Evolutionary conservation across 2,888 invertebrate genomes (phyloP), one percentile per base, ranked within the genome.

Genomic region (Strigamia transsilvanica): DNA sequence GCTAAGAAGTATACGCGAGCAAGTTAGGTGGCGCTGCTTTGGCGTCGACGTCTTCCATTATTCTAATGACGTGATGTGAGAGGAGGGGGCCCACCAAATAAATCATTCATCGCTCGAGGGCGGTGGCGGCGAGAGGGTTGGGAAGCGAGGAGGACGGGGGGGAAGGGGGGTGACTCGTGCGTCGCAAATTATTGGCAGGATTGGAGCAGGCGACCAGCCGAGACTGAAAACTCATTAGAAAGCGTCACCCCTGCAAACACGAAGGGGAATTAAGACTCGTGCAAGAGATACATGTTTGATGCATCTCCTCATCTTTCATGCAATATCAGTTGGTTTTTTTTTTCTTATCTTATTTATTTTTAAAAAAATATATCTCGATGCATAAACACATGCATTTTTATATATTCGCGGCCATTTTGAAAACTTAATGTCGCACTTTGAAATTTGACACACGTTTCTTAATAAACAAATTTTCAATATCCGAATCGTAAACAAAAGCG

Each of bases 21-120:
- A 23, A 61, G 61, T 61, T 61, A 61, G 61, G 61, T 61, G 61
- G 61, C 61, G 61, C 61, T 61, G 61, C 61, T 61, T 61, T 61
- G 61, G 61, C 61, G 61, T 61, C 61, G 61, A 61, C 61, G 61
- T 61, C 61, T 61, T 61, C 61, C 61, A 61, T 61, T 61, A 61
- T 61, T 61, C 61, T 61, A 61, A 61, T 21, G 61, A 61, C 61
- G 61, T 61, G 61, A 23, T 23, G 61, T 61, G 61, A 61, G 23
- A 23, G 61, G 21, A 61, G 18, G 61, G 23, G 61, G 61, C 21
- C 21, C 61, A 61, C 21, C 61, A 61, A 61, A 61, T 61, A 61
- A 61, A 61, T 61, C 61, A 61, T 61, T 61, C 61, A 61, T 61
- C 61, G 61, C 61, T 61, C 61, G 61, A 61, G 61, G 61, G 61